These are phyloP conservation scores for Intellagama lesueurii DNA, from an alignment of 2,797 vertebrate species.

Conservation along the genomic window DNA sequence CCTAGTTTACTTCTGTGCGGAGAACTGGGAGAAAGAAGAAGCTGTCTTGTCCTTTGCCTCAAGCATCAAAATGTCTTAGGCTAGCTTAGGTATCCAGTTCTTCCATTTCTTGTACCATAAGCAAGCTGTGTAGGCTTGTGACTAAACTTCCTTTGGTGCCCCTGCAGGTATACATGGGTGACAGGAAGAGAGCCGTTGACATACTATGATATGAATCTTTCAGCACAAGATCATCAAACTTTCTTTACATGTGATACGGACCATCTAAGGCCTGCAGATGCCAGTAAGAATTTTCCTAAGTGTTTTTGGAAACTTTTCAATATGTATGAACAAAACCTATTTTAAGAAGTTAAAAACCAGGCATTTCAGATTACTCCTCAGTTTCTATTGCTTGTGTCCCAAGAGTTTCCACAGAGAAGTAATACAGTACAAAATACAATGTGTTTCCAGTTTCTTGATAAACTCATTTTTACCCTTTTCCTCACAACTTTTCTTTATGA, in stretches of 20 bases:
- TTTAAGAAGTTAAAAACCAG: background rate
- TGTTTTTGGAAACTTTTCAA: slow-evolving; percentile 29
- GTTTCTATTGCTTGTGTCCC: background rate
- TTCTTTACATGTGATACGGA: slow-evolving; percentile 97
- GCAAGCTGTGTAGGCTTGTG: background rate
- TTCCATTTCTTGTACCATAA: background rate
- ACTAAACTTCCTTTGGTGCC: slow-evolving; percentile 31
- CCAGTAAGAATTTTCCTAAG: slow-evolving; percentile 84
- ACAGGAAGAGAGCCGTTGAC: slow-evolving; percentile 95
- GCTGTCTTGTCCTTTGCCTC: background rate
- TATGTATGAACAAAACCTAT: slow-evolving; percentile 6
- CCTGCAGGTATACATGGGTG: slow-evolving; percentile 92
- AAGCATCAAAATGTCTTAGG: background rate
- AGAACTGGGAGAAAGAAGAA: background rate
- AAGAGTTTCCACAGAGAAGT: background rate
- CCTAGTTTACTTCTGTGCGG: background rate
- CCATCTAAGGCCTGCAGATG: slow-evolving; percentile 94
- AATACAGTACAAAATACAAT: background rate
- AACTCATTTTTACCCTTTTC: background rate
- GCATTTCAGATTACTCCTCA: background rate
- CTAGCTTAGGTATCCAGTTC: background rate
- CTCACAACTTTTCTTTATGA: background rate
- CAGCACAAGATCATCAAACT: slow-evolving; percentile 95
- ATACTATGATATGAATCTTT: slow-evolving; percentile 97
- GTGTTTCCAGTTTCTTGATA: background rate